A percentile compares a stretch with the other conserved stretches of the same genome.
phyloP scores from a whole-genome alignment of 1,140 invertebrate species.

The Drosophila lini region DNA sequence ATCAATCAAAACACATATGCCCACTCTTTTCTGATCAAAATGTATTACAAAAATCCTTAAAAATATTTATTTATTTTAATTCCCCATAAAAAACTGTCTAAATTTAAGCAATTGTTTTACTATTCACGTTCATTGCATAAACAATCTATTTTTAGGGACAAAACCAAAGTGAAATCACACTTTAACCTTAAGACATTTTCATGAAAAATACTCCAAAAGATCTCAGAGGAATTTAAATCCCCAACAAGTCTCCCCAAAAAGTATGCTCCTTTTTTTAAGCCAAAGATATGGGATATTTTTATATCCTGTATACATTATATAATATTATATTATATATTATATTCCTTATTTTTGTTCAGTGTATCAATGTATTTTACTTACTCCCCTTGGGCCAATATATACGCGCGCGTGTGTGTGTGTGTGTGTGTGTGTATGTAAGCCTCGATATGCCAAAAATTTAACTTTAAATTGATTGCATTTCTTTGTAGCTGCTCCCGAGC shows the following conservation, averaged over 20 bases:
- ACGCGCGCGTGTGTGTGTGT: conserved; percentile 29
- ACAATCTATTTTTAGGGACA: no score
- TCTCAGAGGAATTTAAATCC: no score
- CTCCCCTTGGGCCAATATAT: conserved; percentile 42
- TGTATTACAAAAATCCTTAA: neutral
- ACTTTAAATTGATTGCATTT: conserved; percentile 67
- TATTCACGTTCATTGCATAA: neutral
- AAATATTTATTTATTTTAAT: neutral
- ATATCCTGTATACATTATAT: no score
- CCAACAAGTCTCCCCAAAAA: neutral
- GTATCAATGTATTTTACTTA: conserved; percentile 21
- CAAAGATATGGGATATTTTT: no score
- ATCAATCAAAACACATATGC: neutral
- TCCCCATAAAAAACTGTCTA: neutral
- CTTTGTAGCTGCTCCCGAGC: conserved; percentile 52
- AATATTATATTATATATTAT: no score
- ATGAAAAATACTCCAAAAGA: no score
- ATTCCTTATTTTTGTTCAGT: neutral
- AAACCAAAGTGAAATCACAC: no score
- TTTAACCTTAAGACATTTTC: no score
- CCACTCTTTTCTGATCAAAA: neutral
- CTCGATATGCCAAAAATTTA: conserved; percentile 65
- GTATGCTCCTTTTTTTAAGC: neutral
- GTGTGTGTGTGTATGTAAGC: conserved; percentile 38
- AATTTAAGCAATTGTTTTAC: neutral